Evolutionary conservation across 2,797 vertebrate genomes (phyloP), one percentile per base, ranked within the genome.

Genomic region (Eupleurogrammus muticus): DNA sequence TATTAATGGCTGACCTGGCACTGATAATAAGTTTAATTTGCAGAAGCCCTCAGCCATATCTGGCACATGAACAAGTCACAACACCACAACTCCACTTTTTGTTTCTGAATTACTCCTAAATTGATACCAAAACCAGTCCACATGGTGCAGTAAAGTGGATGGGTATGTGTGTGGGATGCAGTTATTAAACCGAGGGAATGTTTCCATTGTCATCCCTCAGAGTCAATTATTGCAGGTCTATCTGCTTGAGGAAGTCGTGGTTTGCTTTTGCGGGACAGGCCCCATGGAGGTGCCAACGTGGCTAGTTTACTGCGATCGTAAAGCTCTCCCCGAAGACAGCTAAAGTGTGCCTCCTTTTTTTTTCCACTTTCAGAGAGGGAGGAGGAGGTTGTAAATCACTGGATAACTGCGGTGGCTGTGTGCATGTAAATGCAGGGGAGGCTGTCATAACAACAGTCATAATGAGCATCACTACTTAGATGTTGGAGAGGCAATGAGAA

Each of bases 381-480:
- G 75, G 73, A 72, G 57, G 68, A 71, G 68, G 73, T 48, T 85
- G 78, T 84, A 84, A 84, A 90, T 91, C 72, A 81, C 55, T 66
- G 53, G 58, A 74, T 79, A 82, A 83, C 83, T 75, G 80, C 75
- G 67, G 58, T 11, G 53, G 56, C 44, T 62, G 75, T 80, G 77
- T 62, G 66, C 59, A 60, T 80, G 80, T 68, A 80, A 73, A 78
- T 83, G 80, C 71, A 80, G 48, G 66, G 73, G 79, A 88, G 82
- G 81, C 81, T 88, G 84, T 90, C 85, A 90, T 87, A 89, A 87
- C 80, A 89, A 56, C 80, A 53, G 71, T 80, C 75, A 73, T 90
- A 90, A 91, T 91, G 87, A 92, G 76, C 82, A 90, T 84, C 80
- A 77, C 69, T 73, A 81, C 64, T 83, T 84, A 82, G 88, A 88